Evolutionary conservation across 1,140 invertebrate genomes (phyloP).

Genomic region (Trachelipus rathkii): DNA sequence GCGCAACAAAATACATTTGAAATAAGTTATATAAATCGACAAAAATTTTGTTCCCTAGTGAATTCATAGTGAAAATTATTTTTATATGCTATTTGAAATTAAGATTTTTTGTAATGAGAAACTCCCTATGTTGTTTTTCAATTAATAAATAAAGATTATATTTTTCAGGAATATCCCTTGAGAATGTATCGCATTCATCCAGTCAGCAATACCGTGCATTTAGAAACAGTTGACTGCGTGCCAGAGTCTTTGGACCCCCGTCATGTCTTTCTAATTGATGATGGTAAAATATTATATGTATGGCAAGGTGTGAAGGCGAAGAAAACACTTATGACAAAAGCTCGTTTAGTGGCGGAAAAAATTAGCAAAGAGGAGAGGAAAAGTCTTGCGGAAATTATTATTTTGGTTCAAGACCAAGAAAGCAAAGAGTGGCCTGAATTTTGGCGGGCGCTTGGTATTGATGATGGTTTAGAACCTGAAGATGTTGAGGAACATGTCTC

Average conservation of each 20-base stretch:
- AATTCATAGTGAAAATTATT: too few relatives aligned
- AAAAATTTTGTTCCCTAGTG: too few relatives aligned
- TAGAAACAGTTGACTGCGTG: constrained; percentile 78
- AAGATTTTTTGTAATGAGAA: neutral
- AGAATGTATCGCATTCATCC: constrained; percentile 86
- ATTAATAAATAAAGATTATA: neutral
- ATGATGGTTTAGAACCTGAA: constrained; percentile 51
- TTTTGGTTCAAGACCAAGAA: constrained; percentile 77
- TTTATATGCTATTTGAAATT: neutral
- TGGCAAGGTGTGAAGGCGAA: constrained; percentile 75
- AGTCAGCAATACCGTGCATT: constrained; percentile 75
- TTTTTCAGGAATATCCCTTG: constrained; percentile 66
- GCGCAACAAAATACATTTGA: too few relatives aligned
- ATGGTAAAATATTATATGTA: constrained; percentile 61
- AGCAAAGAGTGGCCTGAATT: constrained; percentile 78
- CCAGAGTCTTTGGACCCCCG: constrained; percentile 75
- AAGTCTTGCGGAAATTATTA: constrained; percentile 84
- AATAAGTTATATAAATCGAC: too few relatives aligned
- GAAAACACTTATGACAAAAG: constrained; percentile 91
- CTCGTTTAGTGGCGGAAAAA: constrained; percentile 90
- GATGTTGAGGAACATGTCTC: constrained; percentile 70
- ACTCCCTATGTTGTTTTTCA: constrained; percentile 17
- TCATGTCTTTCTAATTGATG: constrained; percentile 89
- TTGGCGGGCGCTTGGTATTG: constrained; percentile 65
- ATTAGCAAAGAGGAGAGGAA: constrained; percentile 99